Evolutionary conservation across 2,888 invertebrate genomes (phyloP).

Genomic region (Pimpla rufipes): DNA sequence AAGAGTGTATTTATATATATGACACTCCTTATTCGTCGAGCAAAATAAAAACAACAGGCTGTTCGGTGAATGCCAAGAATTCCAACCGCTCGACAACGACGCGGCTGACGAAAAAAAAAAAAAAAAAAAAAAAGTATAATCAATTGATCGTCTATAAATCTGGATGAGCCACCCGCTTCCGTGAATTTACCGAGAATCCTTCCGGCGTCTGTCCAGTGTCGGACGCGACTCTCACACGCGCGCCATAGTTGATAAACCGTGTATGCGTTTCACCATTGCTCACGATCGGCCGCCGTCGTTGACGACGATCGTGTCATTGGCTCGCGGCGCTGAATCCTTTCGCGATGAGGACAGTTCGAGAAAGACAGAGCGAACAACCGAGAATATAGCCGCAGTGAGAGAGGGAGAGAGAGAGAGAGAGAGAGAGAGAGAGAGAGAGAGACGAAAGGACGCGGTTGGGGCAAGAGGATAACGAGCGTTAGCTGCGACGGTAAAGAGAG

Average conservation of each 20-base stretch:
- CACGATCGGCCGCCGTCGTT: conserved; percentile 5
- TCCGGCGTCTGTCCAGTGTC: conserved; percentile 11
- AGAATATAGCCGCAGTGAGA: conserved; percentile 39
- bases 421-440: conserved; percentile 17
- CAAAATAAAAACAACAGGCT: neutral
- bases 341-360: conserved; percentile 53
- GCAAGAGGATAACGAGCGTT: conserved; percentile 23
- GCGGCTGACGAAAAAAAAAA: too few species aligned
- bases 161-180: conserved; percentile 10
- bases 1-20: conserved; percentile 10
- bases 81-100: neutral
- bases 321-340: conserved; percentile 56
- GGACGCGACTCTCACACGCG: neutral
- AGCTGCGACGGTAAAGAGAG: conserved; percentile 35
- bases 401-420: conserved; percentile 66
- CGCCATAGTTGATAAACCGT: neutral
- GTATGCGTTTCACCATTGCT: conserved; percentile 48
- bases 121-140: neutral
- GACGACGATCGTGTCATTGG: conserved; percentile 51
- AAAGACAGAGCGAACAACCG: conserved; percentile 26
- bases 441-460: neutral
- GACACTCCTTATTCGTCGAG: neutral
- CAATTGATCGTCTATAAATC: neutral
- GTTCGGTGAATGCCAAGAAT: neutral
- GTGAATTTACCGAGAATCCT: neutral